Conservation (phyloP, 2,113 vertebrate genomes). For the Neotoma lepida region DNA sequence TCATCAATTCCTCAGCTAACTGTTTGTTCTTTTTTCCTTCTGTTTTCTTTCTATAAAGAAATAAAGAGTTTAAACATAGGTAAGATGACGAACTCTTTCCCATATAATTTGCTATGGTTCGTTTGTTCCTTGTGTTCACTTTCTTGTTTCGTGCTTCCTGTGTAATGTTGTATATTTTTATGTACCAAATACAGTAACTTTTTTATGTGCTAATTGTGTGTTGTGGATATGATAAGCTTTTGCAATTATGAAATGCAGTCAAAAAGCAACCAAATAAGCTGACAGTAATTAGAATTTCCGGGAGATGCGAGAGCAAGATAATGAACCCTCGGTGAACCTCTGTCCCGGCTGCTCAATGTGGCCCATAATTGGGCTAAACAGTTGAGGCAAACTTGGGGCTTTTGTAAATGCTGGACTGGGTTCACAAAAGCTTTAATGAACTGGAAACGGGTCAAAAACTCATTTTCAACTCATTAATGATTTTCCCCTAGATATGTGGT, state of each 20-base stretch:
- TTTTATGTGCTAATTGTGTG: conserved; percentile 88
- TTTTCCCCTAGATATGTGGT: conserved; percentile 80
- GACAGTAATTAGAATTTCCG: conserved; percentile 87
- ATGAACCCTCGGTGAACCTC: conserved; percentile 84
- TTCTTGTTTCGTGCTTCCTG: conserved; percentile 87
- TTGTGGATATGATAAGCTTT: conserved; percentile 87
- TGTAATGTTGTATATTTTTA: conserved; percentile 86
- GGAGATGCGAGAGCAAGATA: conserved; percentile 82
- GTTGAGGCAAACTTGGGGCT: conserved; percentile 85
- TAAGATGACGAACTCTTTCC: conserved; percentile 89
- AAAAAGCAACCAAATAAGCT: conserved; percentile 87
- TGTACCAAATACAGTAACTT: conserved; percentile 86
- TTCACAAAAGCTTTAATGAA: conserved; percentile 87
- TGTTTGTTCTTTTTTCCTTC: conserved; percentile 88
- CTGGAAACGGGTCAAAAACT: conserved; percentile 87
- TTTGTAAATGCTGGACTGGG: conserved; percentile 82
- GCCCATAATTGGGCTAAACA: conserved; percentile 85
- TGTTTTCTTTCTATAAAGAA: conserved; percentile 94
- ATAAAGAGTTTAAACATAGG: conserved; percentile 99
- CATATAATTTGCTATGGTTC: conserved; percentile 86
- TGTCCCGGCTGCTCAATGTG: conserved; percentile 72
- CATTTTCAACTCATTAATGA: conserved; percentile 86
- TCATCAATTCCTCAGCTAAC: conserved; percentile 88
- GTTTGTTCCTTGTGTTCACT: conserved; percentile 87
- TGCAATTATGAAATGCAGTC: conserved; percentile 87